A percentile compares a stretch with the other conserved stretches of the same genome.
These are phyloP conservation scores for Crioceris asparagi DNA, from an alignment of 2,888 invertebrate species.

Conservation along the genomic window DNA sequence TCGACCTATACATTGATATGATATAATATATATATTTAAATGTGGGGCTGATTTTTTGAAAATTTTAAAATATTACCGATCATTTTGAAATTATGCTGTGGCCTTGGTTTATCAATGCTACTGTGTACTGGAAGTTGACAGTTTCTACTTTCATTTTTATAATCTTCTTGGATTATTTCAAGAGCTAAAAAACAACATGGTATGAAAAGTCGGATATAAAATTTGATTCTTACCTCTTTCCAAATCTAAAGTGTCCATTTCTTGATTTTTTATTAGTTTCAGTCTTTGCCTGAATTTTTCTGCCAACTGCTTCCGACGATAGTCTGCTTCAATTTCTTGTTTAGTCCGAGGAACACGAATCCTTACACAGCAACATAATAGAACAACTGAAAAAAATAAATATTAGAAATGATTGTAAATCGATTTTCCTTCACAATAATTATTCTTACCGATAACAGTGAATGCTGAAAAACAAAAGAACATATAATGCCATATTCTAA, in stretches of 20 bases:
- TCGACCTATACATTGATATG: too few species aligned
- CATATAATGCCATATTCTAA: constrained; percentile 74
- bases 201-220: too few species aligned
- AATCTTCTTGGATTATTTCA: constrained; percentile 55
- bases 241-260: constrained; percentile 75
- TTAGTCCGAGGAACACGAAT: constrained; percentile 89
- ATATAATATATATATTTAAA: too few species aligned
- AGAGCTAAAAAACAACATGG: constrained; percentile 47
- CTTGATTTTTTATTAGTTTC: constrained; percentile 69
- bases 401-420: background rate
- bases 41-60: too few species aligned
- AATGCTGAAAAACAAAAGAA: constrained; percentile 57
- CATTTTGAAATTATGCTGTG: too few species aligned
- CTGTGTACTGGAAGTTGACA: too few species aligned
- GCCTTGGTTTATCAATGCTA: too few species aligned
- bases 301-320: constrained; percentile 71
- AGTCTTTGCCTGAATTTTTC: constrained; percentile 72
- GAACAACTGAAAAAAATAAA: constrained; percentile 58
- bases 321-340: constrained; percentile 91
- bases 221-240: constrained; percentile 48
- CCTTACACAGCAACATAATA: constrained; percentile 82
- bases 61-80: too few species aligned
- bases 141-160: constrained; percentile 39
- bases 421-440: background rate
- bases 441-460: constrained; percentile 46